Percentiles rank a stretch among this genome's conserved stretches.
Conservation (phyloP, 1,140 invertebrate species). For the Caenorhabditis tropicalis region DNA sequence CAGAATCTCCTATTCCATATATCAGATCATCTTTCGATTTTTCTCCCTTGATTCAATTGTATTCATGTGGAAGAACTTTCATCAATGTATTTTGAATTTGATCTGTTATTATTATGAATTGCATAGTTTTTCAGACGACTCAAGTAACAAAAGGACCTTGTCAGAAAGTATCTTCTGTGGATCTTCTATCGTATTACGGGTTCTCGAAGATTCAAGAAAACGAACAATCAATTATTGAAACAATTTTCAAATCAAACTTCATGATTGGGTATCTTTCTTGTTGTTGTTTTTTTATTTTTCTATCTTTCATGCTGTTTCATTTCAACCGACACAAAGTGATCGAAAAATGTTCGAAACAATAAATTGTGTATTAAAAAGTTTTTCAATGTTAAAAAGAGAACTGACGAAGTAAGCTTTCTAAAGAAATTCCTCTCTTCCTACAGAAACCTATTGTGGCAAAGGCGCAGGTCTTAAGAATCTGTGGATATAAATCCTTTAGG, state of each 20-base stretch:
- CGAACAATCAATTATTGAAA: neutral
- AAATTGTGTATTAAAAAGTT: neutral
- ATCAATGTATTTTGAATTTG: neutral
- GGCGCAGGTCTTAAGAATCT: no score
- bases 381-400: neutral
- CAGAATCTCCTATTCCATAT: neutral
- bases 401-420: no score
- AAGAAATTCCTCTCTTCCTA: no score
- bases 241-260: neutral
- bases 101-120: neutral
- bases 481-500: no score
- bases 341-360: neutral
- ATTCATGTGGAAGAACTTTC: neutral
- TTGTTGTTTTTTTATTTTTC: neutral
- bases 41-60: neutral
- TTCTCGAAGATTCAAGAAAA: neutral
- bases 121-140: neutral
- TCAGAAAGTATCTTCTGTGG: neutral
- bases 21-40: neutral
- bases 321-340: neutral
- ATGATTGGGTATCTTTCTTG: neutral
- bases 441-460: no score
- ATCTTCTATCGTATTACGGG: neutral
- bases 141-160: constrained; percentile 19
- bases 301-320: no score